Conservation (phyloP, 2,888 invertebrate genomes). For the Plutella xylostella region DNA sequence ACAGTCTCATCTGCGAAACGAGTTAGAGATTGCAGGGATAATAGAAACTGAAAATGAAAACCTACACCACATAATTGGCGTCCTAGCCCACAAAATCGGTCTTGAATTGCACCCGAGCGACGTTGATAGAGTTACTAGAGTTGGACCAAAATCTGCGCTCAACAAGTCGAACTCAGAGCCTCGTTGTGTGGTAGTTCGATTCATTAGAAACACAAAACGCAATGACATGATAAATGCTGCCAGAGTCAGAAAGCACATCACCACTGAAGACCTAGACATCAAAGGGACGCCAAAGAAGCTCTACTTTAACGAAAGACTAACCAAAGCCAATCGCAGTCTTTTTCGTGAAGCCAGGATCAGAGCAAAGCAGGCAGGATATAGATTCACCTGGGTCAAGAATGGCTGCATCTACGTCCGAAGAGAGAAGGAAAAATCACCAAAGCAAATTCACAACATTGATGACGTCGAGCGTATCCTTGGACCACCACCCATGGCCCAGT, state of each 20-base stretch:
- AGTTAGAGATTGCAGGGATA: slow-evolving; percentile 18
- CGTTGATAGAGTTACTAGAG: slow-evolving; percentile 16
- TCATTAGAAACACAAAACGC: not conserved
- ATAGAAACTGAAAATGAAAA: slow-evolving; percentile 17
- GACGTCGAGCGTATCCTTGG: slow-evolving; percentile 2
- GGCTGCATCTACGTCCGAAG: slow-evolving; percentile 1
- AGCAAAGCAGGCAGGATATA: not conserved
- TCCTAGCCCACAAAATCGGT: slow-evolving; percentile 15
- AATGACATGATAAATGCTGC: slow-evolving; percentile 1
- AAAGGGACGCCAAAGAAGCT: slow-evolving; percentile 1
- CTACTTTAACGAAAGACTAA: slow-evolving; percentile 8
- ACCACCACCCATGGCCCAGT: too few relatives aligned
- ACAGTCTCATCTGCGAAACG: slow-evolving; percentile 15
- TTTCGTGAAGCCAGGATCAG: slow-evolving; percentile 4
- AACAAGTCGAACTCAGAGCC: not conserved
- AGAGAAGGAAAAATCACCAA: not conserved
- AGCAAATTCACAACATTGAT: not conserved
- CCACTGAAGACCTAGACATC: slow-evolving; percentile 1
- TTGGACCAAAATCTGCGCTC: slow-evolving; percentile 9
- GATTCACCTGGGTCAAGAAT: slow-evolving; percentile 2
- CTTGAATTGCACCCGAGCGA: slow-evolving; percentile 16
- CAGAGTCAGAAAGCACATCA: not conserved
- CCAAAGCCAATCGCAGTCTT: slow-evolving; percentile 1
- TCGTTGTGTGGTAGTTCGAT: not conserved
- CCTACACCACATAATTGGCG: slow-evolving; percentile 12